phyloP scores from a whole-genome alignment of 2,113 vertebrate genomes.

The Progne subis region DNA sequence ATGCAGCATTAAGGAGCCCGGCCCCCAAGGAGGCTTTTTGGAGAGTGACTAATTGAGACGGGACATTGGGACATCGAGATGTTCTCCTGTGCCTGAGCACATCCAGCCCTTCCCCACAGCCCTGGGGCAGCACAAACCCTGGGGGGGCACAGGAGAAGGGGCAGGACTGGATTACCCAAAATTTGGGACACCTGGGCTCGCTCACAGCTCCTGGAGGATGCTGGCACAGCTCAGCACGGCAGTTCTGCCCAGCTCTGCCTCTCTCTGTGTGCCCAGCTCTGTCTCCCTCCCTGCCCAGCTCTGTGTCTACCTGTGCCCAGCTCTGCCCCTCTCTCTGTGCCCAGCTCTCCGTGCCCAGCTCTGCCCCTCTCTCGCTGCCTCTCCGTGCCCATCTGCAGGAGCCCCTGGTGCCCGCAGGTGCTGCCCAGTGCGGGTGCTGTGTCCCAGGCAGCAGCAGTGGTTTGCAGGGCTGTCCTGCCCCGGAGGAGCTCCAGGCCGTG shows the following conservation, averaged over 20 bases:
- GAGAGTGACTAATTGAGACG: constrained; percentile 42
- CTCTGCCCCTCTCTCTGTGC: no score
- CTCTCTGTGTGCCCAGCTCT: background rate
- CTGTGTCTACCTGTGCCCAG: no score
- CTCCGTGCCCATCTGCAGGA: no score
- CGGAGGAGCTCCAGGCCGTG: background rate
- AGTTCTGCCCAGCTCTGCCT: background rate
- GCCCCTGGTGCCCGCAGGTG: no score
- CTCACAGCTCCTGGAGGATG: background rate
- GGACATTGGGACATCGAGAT: background rate
- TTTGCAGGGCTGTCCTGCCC: background rate
- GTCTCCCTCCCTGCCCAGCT: no score
- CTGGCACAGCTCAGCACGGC: background rate
- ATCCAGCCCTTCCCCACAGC: background rate
- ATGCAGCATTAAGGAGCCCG: background rate
- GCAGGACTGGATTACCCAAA: background rate
- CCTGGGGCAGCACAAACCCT: background rate
- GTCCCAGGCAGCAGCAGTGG: no score
- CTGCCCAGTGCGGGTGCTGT: no score
- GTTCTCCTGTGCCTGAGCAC: background rate
- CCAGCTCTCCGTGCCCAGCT: no score
- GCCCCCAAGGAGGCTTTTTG: constrained; percentile 13
- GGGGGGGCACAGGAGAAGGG: background rate
- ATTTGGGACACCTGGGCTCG: background rate
- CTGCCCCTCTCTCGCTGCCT: no score